Evolutionary conservation across 2,888 invertebrate genomes (phyloP).

Genomic region (Coenonympha glycerion): DNA sequence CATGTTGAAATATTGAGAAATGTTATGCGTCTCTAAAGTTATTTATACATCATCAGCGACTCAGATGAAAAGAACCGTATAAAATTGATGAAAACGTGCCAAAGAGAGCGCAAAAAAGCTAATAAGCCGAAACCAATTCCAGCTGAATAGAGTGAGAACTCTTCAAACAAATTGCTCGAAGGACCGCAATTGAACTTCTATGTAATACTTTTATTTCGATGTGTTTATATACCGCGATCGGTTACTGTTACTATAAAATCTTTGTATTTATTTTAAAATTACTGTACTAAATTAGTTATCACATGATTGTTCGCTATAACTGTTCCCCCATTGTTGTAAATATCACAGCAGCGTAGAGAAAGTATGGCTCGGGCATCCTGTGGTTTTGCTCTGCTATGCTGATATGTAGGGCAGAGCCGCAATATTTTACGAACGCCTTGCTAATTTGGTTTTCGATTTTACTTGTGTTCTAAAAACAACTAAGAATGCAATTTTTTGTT

Average conservation of each 20-base stretch:
- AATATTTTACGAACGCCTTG: not conserved
- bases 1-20: not conserved
- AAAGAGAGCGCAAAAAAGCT: not conserved
- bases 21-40: not conserved
- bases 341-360: conserved; percentile 19
- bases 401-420: conserved; percentile 1
- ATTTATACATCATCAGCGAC: not conserved
- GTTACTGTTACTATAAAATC: not conserved
- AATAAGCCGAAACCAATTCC: not conserved
- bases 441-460: not conserved
- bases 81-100: conserved; percentile 1
- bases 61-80: not conserved
- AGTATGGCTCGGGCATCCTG: conserved; percentile 13
- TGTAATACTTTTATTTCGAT: no score
- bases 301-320: conserved; percentile 6
- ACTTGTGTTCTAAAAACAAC: no score
- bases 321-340: conserved; percentile 19
- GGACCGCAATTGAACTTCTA: no score
- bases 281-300: not conserved
- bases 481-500: no score
- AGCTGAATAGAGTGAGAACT: not conserved
- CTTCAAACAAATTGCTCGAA: not conserved
- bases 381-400: conserved; percentile 8
- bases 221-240: not conserved
- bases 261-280: not conserved